Evolutionary conservation across 2,797 vertebrate species (phyloP), one percentile per base, ranked within the genome.

Genomic region (Sylvia borin): DNA sequence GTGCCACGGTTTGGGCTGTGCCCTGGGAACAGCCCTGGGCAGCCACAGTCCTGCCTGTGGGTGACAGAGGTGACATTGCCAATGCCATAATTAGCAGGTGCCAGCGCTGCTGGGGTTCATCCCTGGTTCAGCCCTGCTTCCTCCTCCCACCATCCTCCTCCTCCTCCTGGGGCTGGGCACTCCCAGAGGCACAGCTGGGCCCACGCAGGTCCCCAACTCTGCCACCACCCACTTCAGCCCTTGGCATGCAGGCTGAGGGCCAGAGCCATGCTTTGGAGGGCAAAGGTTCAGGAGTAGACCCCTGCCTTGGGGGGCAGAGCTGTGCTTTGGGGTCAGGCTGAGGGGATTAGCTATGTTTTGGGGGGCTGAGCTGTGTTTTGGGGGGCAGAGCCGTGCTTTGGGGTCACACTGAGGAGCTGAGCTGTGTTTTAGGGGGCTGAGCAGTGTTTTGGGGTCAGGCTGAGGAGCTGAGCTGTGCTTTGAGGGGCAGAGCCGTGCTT

Each of bases 191-290:
- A 48, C 75, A 17, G 51, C 60, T 6, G 51, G n/a, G 31, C 70
- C 61, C 75, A 38, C 2, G 1, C 34, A 26, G 54, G 68, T 31
- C 64, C 40, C 43, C 1, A 0, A 1, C 17, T 43, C 17, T 43
- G 20, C 79, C 74, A 25, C 19, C 70, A 3, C 40, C 77, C 67
- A 6, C 36, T 2, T 38, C 83, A 10, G 87, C 54, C 54, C 83
- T 16, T 20, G 64, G 45, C 16, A 8, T 0, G 0, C 17, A 4
- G 84, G 32, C 13, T 19, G 3, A 4, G 13, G 21, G 4, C 4
- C 65, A 13, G 34, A 51, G 29, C 21, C 0, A 11, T 40, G 38
- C 38, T 40, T 12, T 40, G 38, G 38, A 11, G 38, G 38, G 11
- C 38, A 36, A 36, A 40, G 38, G 38, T 13, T 40, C 11, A 12